Base-by-base conservation (phyloP, 2,113 vertebrate genomes). In the Oryzias curvinotus region DNA sequence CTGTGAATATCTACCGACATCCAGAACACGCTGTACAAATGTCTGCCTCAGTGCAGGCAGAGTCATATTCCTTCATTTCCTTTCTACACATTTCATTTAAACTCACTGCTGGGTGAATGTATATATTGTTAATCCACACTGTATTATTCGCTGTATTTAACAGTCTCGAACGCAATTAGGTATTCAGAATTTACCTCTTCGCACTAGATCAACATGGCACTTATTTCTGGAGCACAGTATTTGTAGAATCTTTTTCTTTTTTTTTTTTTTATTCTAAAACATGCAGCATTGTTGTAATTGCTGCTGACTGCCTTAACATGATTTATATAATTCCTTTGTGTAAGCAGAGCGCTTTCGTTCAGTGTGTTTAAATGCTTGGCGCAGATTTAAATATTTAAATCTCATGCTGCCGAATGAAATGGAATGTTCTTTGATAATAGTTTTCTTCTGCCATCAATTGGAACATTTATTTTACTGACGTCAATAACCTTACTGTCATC, bases 401-500 rank as follows among this genome's bases (percentile, higher is more conserved):
- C 1, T 49, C 19, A 1, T 71, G 1, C 17, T 49, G 10, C 19
- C 16, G 13, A n/a, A 43, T 61, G 44, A 18, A 56, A 15, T 43
- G 54, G 59, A 6, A 48, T 62, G 5, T 45, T 30, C 19, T 72
- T 68, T 57, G 19, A 28, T 56, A 14, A 45, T 14, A 62, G 26
- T 72, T 65, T 70, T 62, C 66, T 62, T 16, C 50, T 65, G 36
- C 36, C 30, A 3, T 36, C 68, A 43, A 52, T 66, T 73, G 71
- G 45, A 65, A 41, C 56, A 21, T 46, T 21, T 26, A 54, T 64
- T 73, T 69, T 68, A 66, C 65, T 62, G 45, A 57, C 71, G 55
- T 65, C 68, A 47, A 57, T 62, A 78, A 53, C 72, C 68, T 58
- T 30, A 36, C 63, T 62, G 43, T 64, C 23, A 69, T 68, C 63